Conservation (phyloP, 37 sponge, comb jelly and placozoan species). For the Axinella damicornis region DNA sequence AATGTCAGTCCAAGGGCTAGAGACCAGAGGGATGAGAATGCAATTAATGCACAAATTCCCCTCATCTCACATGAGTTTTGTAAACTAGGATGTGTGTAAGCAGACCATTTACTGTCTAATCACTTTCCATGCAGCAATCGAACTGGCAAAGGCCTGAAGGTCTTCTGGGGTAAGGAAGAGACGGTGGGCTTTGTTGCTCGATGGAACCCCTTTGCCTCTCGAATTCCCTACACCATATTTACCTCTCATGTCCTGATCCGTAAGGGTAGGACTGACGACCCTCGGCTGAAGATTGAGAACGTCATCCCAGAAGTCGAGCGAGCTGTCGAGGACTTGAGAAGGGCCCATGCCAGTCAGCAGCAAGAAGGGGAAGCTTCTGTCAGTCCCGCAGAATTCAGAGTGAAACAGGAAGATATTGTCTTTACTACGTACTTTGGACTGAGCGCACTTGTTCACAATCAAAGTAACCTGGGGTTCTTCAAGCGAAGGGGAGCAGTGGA, state of each 20-base stretch:
- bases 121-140: slow-evolving; percentile 14
- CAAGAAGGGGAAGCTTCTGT: background rate
- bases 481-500: slow-evolving; percentile 71
- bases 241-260: slow-evolving; percentile 67
- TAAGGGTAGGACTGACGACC: slow-evolving; percentile 9
- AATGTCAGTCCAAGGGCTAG: too few species aligned
- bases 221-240: slow-evolving; percentile 46
- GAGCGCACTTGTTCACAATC: slow-evolving; percentile 67
- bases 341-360: background rate
- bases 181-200: slow-evolving; percentile 45
- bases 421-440: slow-evolving; percentile 40
- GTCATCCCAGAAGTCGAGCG: slow-evolving; percentile 41
- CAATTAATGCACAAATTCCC: too few species aligned
- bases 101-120: too few species aligned
- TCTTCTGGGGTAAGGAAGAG: slow-evolving; percentile 60
- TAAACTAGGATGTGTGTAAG: too few species aligned
- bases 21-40: too few species aligned
- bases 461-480: slow-evolving; percentile 77
- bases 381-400: slow-evolving; percentile 18
- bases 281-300: slow-evolving; percentile 23
- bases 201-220: slow-evolving; percentile 77
- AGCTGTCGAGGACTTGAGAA: slow-evolving; percentile 44
- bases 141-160: slow-evolving; percentile 58
- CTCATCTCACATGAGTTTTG: too few species aligned
- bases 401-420: slow-evolving; percentile 49